Evolutionary conservation across 2,888 invertebrate species (phyloP), one percentile per base, ranked within the genome.

Genomic region (Aspidiotus rigidus): DNA sequence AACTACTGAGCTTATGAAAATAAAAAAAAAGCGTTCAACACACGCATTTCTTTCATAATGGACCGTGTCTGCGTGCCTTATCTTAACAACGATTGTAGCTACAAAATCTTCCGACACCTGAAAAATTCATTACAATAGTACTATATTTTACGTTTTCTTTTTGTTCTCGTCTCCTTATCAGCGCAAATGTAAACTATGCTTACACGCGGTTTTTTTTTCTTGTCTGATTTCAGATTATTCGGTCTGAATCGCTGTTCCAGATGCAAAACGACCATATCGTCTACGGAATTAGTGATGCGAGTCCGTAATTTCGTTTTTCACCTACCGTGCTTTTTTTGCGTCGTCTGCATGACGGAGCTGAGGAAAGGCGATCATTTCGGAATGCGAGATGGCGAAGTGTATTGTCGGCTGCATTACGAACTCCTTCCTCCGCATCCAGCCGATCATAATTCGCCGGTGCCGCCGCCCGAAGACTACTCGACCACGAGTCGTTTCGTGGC

Each of bases 331-430:
- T 97, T 97, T 82, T 90, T 90, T 61, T 96, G 96, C 79, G 88
- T 89, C 57, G 85, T 89, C 64, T 96, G 96, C 82, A 87, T 86
- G 78, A 84, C 88, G 53, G 87, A 89, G 7, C 83, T 97, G 71
- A 90, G 88, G 71, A 93, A 94, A 77, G 97, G 97, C 56, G 96
- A 97, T 78, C 92, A 93, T 75, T 97, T 94, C 81, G 94, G 94
- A 73, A 90, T 95, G 81, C 84, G 91, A 74, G 90, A 92, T 74
- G 87, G 90, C 70, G 86, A 89, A 73, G 89, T 95, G 62, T 88
- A 92, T 77, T 95, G 95, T 82, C 87, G 91, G 81, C 77, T 83
- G 71, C 86, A 87, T 77, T 86, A 85, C 77, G 85, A 86, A 76
- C 78, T 77, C 70, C 73, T 77, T 55, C 73, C 71, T 64, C 64